Conservation (phyloP, 2,113 vertebrate genomes). For the Ceyx melanurus region DNA sequence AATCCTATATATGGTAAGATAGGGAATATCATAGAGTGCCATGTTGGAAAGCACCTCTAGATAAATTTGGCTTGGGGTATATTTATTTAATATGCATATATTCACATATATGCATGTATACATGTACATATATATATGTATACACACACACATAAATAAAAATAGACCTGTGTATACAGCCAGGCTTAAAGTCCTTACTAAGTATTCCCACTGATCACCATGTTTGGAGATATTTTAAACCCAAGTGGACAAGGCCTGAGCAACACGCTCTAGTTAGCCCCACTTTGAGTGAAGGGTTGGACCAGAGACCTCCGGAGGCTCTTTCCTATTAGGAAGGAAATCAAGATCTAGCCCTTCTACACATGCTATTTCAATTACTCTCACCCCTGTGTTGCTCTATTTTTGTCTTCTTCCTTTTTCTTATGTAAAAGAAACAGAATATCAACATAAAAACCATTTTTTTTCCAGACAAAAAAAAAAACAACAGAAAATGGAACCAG, state of each 20-base stretch:
- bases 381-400: background rate
- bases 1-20: no score
- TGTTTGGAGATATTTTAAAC: background rate
- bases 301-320: background rate
- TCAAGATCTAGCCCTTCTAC: background rate
- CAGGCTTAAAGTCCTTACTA: background rate
- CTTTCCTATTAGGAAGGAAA: background rate
- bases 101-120: background rate
- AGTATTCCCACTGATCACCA: background rate
- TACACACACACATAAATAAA: background rate
- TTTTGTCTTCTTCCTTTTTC: background rate
- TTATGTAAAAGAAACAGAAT: background rate
- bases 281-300: background rate
- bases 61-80: background rate
- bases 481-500: conserved; percentile 2
- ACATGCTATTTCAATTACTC: background rate
- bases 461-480: background rate
- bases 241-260: background rate
- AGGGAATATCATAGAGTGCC: background rate
- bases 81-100: background rate
- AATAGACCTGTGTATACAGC: background rate
- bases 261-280: background rate
- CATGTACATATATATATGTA: no score
- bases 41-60: background rate
- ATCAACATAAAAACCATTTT: background rate